These are phyloP conservation scores for Drosophila pachea DNA, from an alignment of 1,140 invertebrate species.

Conservation along the genomic window DNA sequence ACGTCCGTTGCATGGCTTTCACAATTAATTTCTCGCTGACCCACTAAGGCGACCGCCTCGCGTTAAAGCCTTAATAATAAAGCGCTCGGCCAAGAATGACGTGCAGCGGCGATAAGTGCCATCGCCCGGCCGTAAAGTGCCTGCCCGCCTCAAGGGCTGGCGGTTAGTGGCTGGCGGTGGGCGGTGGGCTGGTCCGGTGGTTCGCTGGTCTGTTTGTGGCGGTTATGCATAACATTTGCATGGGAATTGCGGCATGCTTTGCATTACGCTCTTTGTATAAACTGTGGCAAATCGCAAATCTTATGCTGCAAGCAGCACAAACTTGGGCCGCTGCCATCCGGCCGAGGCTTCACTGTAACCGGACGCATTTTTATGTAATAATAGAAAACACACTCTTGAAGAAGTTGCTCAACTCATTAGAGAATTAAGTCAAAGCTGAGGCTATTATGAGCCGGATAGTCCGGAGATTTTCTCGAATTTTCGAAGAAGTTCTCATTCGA, in stretches of 20 bases:
- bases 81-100: constrained; percentile 56
- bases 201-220: constrained; percentile 8
- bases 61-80: constrained; percentile 62
- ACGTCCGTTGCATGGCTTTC: constrained; percentile 5
- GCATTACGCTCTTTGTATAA: constrained; percentile 31
- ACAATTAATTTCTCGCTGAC: constrained; percentile 75
- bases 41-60: constrained; percentile 60
- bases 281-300: constrained; percentile 19
- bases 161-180: neutral
- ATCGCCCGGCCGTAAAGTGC: constrained; percentile 56
- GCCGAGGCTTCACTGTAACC: too few relatives aligned
- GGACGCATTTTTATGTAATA: too few relatives aligned
- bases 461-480: too few relatives aligned
- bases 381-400: too few relatives aligned
- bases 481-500: too few relatives aligned
- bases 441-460: too few relatives aligned
- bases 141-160: neutral
- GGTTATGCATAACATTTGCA: constrained; percentile 57
- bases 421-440: too few relatives aligned
- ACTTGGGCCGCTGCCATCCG: too few relatives aligned
- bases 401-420: too few relatives aligned
- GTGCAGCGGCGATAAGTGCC: constrained; percentile 73
- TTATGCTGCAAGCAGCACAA: neutral
- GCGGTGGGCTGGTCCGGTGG: neutral
- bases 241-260: constrained; percentile 33